These are phyloP conservation scores for Lepidocyrtinus sp. DNA, from an alignment of 2,888 invertebrate genomes.

Conservation along the genomic window DNA sequence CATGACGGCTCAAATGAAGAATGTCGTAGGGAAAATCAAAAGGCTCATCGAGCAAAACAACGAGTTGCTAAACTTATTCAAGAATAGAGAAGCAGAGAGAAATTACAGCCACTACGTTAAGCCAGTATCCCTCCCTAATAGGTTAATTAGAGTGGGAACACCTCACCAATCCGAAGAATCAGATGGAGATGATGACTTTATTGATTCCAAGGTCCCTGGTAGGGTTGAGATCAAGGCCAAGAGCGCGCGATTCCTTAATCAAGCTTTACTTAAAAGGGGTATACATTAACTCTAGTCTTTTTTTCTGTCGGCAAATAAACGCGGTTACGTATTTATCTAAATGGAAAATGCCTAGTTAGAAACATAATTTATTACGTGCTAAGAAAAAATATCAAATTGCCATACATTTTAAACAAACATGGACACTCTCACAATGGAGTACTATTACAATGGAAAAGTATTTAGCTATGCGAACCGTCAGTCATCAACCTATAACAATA, in stretches of 20 bases:
- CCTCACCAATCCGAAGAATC: constrained; percentile 63
- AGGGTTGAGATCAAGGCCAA: constrained; percentile 66
- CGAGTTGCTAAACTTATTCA: constrained; percentile 34
- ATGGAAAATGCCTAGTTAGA: too few relatives aligned
- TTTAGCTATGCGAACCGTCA: too few relatives aligned
- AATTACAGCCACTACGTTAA: constrained; percentile 62
- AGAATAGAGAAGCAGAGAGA: constrained; percentile 37
- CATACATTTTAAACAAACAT: too few relatives aligned
- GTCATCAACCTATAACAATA: too few relatives aligned
- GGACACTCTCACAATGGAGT: too few relatives aligned
- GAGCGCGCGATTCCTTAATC: constrained; percentile 59
- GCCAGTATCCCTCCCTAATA: constrained; percentile 49
- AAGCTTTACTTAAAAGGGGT: constrained; percentile 64
- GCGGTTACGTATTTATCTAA: too few relatives aligned
- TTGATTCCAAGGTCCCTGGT: constrained; percentile 65
- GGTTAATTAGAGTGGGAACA: constrained; percentile 63
- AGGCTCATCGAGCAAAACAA: constrained; percentile 37
- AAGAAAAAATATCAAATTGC: too few relatives aligned
- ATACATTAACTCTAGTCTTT: constrained; percentile 50
- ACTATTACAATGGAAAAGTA: too few relatives aligned
- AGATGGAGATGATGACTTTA: constrained; percentile 60
- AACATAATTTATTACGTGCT: too few relatives aligned
- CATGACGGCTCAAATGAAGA: constrained; percentile 49
- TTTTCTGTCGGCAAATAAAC: too few relatives aligned
- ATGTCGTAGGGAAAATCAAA: constrained; percentile 46